Conservation (phyloP, 1,140 invertebrate species). For the Teleogryllus occipitalis region DNA sequence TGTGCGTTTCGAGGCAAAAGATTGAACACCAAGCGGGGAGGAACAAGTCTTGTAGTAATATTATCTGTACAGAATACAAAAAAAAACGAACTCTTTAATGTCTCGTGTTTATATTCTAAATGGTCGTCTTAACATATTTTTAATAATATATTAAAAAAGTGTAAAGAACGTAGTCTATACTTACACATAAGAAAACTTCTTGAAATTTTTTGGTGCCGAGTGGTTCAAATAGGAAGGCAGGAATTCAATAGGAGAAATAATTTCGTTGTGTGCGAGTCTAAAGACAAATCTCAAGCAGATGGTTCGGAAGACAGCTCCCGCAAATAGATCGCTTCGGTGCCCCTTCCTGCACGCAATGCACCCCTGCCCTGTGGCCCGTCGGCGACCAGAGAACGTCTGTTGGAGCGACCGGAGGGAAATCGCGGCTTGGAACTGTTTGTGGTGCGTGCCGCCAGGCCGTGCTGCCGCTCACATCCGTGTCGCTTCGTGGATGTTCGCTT, state of each 20-base stretch:
- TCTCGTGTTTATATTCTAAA: constrained; percentile 1
- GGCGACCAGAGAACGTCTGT: too few species aligned
- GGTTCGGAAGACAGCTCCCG: not conserved
- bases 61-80: not conserved
- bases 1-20: too few species aligned
- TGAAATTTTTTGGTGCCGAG: constrained; percentile 1
- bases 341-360: not conserved
- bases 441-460: too few species aligned
- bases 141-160: not conserved
- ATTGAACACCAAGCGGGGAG: too few species aligned
- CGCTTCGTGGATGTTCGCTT: too few species aligned
- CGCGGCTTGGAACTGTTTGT: too few species aligned
- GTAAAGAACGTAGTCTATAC: not conserved
- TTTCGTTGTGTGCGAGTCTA: not conserved
- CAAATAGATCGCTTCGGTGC: not conserved
- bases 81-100: not conserved
- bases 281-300: not conserved
- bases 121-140: constrained; percentile 5
- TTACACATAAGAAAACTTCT: not conserved
- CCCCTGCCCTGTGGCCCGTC: too few species aligned
- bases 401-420: too few species aligned
- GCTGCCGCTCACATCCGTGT: too few species aligned
- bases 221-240: not conserved
- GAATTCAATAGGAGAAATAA: not conserved
- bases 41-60: too few species aligned